Evolutionary conservation across 2,797 vertebrate species (phyloP), one percentile per base, ranked within the genome.

Genomic region (Austrolebias charrua): DNA sequence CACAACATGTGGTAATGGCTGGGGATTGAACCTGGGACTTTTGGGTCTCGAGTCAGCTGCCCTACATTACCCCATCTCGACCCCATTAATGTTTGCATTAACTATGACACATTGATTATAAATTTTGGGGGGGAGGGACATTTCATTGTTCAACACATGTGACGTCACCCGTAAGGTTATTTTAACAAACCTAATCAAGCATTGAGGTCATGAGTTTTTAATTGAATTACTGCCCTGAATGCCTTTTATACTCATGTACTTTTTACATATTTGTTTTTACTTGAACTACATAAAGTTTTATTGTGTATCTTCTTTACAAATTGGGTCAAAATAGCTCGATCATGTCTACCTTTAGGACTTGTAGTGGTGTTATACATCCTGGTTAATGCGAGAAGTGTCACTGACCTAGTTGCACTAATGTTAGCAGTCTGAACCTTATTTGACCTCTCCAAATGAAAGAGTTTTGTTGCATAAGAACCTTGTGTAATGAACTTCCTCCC

Each of bases 401-500:
- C 74, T 82, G 76, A 84, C 83, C 82, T 68, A 83, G 60, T 86
- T 88, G 73, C 55, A 60, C 69, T 78, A 80, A 82, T 84, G 81
- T 89, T 87, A 84, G 77, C 68, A 71, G 63, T 71, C 63, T 89
- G 87, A 87, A 90, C 90, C 91, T 86, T 84, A 73, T 54, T 84
- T 87, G 87, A 86, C 90, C 88, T 79, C 85, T 88, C 80, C 64
- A 84, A 88, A 83, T 89, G 84, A 88, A 83, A 77, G 79, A 83
- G 79, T 81, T 86, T 82, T 84, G 81, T 90, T 90, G 84, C 82
- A 57, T 86, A 89, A 88, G 85, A 86, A 83, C 78, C 82, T 80
- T 71, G 76, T 82, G 80, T 88, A 88, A 89, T 89, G 89, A 91
- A 88, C 83, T 89, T 90, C 85, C 89, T 92, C 87, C 84, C 82